Conservation (phyloP, 2,113 vertebrate species). For the Rhadina sibilatrix region DNA sequence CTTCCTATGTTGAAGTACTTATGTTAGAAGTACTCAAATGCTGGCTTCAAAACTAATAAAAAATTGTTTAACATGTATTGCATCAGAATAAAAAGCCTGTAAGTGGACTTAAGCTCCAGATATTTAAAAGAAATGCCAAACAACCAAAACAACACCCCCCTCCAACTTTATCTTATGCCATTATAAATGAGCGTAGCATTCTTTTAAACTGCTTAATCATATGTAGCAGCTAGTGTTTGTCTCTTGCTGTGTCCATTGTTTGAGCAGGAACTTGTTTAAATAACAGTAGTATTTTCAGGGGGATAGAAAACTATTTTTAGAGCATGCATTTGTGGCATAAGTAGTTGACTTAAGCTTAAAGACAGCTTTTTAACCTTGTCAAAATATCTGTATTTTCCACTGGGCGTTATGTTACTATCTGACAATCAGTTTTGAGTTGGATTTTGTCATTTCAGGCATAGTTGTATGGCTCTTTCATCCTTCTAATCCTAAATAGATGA, state of each 20-base stretch:
- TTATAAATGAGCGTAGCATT: background rate
- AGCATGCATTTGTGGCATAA: background rate
- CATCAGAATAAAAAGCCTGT: background rate
- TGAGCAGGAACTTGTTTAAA: background rate
- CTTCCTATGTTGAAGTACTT: background rate
- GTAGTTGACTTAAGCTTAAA: background rate
- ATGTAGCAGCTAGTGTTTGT: background rate
- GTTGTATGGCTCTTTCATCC: background rate
- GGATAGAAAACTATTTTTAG: background rate
- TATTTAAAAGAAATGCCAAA: background rate
- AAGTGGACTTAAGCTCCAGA: background rate
- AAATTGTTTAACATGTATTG: background rate
- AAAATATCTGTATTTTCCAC: background rate
- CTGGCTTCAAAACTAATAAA: background rate
- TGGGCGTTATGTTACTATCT: background rate
- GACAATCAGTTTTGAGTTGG: background rate
- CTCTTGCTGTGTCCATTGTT: background rate
- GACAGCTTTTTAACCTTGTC: slow-evolving; percentile 16
- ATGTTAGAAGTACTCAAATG: background rate
- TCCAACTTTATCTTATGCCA: background rate
- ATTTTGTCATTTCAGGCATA: background rate
- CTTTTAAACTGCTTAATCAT: background rate
- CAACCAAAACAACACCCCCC: background rate
- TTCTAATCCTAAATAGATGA: background rate
- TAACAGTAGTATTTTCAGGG: background rate